phyloP scores from a whole-genome alignment of 1,140 invertebrate genomes.

The Sminthurinus signatus region DNA sequence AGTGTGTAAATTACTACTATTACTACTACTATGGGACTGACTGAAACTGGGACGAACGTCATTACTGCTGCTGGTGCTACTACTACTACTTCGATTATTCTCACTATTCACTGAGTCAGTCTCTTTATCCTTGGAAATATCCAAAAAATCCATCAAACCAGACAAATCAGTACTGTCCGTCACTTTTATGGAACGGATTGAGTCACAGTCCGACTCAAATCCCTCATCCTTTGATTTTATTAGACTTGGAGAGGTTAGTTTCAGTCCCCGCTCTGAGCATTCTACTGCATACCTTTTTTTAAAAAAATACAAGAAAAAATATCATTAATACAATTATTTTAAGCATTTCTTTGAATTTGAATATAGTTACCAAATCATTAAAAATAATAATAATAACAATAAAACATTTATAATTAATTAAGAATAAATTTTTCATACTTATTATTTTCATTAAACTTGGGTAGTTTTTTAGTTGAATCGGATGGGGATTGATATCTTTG shows the following conservation, averaged over 20 bases:
- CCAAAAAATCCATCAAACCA: constrained; percentile 34
- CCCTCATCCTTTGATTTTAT: constrained; percentile 36
- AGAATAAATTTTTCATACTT: constrained; percentile 29
- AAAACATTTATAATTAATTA: too few relatives aligned
- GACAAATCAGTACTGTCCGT: constrained; percentile 25
- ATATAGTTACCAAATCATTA: too few relatives aligned
- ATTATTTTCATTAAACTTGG: constrained; percentile 36
- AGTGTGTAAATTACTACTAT: too few relatives aligned
- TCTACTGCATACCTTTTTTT: constrained; percentile 39
- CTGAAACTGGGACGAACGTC: neutral
- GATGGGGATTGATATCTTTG: constrained; percentile 29
- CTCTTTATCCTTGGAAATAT: constrained; percentile 34
- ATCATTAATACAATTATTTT: neutral
- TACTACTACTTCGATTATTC: too few relatives aligned
- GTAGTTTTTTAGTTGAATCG: constrained; percentile 26
- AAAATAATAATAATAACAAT: too few relatives aligned
- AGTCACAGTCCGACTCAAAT: constrained; percentile 40
- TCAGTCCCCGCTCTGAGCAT: constrained; percentile 38
- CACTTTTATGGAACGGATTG: constrained; percentile 32
- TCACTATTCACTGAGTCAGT: neutral
- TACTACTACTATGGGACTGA: neutral
- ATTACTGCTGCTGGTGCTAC: neutral
- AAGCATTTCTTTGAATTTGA: neutral
- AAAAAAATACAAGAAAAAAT: neutral
- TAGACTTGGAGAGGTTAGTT: constrained; percentile 28